Base-by-base conservation (phyloP, 2,888 invertebrate species). In the Lordiphosa andalusiaca region DNA sequence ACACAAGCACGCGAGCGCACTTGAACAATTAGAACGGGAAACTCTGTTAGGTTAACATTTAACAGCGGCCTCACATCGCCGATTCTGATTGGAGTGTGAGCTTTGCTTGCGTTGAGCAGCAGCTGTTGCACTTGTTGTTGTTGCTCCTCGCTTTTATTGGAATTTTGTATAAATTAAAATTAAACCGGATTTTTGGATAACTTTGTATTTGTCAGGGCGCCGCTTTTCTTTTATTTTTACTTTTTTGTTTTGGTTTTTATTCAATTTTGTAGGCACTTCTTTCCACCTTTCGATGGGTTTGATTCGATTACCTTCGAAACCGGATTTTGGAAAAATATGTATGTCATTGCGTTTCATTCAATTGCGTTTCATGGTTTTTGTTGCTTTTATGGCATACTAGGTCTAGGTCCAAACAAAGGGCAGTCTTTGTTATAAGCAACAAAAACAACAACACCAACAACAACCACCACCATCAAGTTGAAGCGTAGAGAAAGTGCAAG, bases 141-240 rank as follows among this genome's bases (percentile, higher is more conserved):
- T 47, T 19, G 19, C 19, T 48, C 30, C 9, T 30, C 9, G 25
- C 25, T 25, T 53, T 49, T 57, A 64, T 78, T 64, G 57, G 57
- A 66, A 61, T 74, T 80, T 78, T 75, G 67, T 77, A 66, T 71
- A 71, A 76, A 75, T 75, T 51, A 69, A 71, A 76, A 75, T 75
- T 51, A 69, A 80, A 77, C 80, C 77, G 81, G 81, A 81, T 73
- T 70, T 62, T 53, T 33, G 53, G 56, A 39, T 55, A 75, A 77
- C 75, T 67, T 60, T 57, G 62, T 56, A 52, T 66, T 71, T 68
- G 57, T 47, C 60, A 71, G 77, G 73, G 75, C 73, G 59, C 64
- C 57, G 62, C 35, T 44, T 52, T 55, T 63, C 40, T 62, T 47
- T 38, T 53, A 41, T 21, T 40, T 51, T 56, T 53, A 51, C 53